Base-by-base conservation (phyloP, 2,888 invertebrate species). In the Anagyrus pseudococci region DNA sequence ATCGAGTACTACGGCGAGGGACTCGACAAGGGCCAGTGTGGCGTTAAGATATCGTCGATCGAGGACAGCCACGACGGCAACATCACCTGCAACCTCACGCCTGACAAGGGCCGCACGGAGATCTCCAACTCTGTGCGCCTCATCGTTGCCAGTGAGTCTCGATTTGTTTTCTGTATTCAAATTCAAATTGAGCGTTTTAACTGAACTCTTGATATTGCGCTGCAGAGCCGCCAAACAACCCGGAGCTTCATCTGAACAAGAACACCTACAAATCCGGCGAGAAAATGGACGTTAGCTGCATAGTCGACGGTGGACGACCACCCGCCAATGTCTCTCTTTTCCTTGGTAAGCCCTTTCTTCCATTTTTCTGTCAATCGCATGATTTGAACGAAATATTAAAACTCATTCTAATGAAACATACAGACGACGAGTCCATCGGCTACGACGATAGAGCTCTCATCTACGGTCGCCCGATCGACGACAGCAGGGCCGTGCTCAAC, bases 271-370 rank as follows among this genome's bases (percentile, higher is more conserved):
- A 80, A 69, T 87, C 88, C 54, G 88, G 87, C 2, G 88, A 88
- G 19, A 80, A 80, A 17, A 83, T 92, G 73, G 81, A 81, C 70
- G 90, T 90, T 0, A 85, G 85, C 64, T 93, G 93, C 78, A 80
- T 85, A 41, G 89, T 90, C 0, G 82, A 85, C 53, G 85, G 87
- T 65, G 92, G 91, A 4, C 83, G 91, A 71, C 93, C 93, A 0
- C 87, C 88, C 0, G 91, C 92, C 1, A 91, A 88, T 72, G 87
- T 93, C 68, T 84, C 86, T n/a, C 90, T 92, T 87, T 88, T 82
- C 72, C 78, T 92, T 48, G 89, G 88, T 88, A 81, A 76, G 76
- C 71, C 57, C 40, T 47, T 40, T 46, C 26, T 26, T 13, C 17
- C 10, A 37, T 43, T 2, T 17, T 33, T 2, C 17, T 48, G 17